Percentiles rank a stretch among this genome's conserved stretches.
Evolutionary conservation across 1,140 invertebrate species (phyloP).

Genomic region (Pseudomyrmex gracilis): DNA sequence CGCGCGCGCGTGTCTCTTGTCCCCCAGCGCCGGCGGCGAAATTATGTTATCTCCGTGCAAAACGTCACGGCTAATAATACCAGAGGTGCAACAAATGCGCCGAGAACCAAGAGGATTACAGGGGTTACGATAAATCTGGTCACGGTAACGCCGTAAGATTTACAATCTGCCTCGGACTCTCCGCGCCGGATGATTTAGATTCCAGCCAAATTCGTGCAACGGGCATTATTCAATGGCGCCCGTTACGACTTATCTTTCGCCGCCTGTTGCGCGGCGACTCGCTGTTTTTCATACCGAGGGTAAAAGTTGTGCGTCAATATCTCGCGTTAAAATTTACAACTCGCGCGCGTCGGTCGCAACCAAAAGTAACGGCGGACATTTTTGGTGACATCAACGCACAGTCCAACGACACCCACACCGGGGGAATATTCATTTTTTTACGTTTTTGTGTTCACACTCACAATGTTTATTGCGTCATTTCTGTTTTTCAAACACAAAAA

Average conservation of each 20-base stretch:
- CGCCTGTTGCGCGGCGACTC: slow-evolving; percentile 62
- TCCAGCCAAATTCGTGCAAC: slow-evolving; percentile 56
- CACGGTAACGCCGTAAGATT: slow-evolving; percentile 62
- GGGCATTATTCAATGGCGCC: slow-evolving; percentile 59
- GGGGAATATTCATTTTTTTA: neutral
- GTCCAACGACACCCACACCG: neutral
- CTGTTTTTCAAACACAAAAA: neutral
- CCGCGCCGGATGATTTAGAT: slow-evolving; percentile 66
- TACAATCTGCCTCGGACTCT: slow-evolving; percentile 62
- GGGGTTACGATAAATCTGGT: slow-evolving; percentile 64
- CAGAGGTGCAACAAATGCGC: slow-evolving; percentile 57
- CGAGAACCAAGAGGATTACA: slow-evolving; percentile 50
- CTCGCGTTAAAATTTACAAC: slow-evolving; percentile 41
- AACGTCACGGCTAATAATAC: slow-evolving; percentile 63
- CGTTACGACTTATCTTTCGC: slow-evolving; percentile 58
- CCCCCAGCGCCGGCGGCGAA: neutral
- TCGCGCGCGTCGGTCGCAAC: slow-evolving; percentile 14
- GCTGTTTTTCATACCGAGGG: slow-evolving; percentile 44
- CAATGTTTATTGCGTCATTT: neutral
- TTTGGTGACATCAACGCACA: slow-evolving; percentile 22
- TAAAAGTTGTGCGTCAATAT: slow-evolving; percentile 54
- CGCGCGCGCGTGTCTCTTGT: neutral
- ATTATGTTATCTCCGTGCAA: slow-evolving; percentile 38
- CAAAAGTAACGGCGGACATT: slow-evolving; percentile 15
- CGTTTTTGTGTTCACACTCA: neutral